Evolutionary conservation across 2,888 invertebrate genomes (phyloP), one percentile per base, ranked within the genome.

Genomic region (Thyatira batis): DNA sequence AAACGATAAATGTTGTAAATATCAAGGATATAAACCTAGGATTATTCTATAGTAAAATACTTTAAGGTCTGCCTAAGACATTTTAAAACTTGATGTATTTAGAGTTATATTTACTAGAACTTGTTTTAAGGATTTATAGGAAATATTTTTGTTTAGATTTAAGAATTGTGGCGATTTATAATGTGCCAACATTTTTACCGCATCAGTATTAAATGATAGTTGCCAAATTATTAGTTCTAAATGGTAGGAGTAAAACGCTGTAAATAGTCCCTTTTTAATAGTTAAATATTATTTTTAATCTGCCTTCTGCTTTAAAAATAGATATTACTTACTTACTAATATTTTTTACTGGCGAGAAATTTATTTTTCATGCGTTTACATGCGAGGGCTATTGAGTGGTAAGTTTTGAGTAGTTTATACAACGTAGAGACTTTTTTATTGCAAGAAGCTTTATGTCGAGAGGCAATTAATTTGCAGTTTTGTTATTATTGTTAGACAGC

Each of bases 141-240:
- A 74, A 73, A 81, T 85, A 87, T 86, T 88, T 89, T 88, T 77
- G 76, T 82, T 87, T 87, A 87, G 80, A 69, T 60, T 67, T 83
- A 84, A 86, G 80, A 58, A 76, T 78, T 74, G 71, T 73, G 89
- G 89, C 87, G 66, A 85, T 80, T 81, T 80, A 69, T 76, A 83
- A 78, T 81, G 91, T 92, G 92, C 92, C 92, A 92, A 90, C 89
- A 88, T 92, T 92, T 92, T 92, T 92, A 92, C 92, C 92, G 88
- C 85, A 85, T 89, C 92, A 92, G 92, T 92, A 92, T 92, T 92
- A 85, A 88, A 77, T 73, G 67, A 86, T 90, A 91, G 89, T 87
- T 87, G 89, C 89, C 90, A 90, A 90, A 87, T 71, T 73, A 78
- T 76, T 84, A 81, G 80, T 84, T 78, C 69, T 83, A 79, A 81